These are phyloP conservation scores for Drosophila peninsularis DNA, from an alignment of 2,888 invertebrate species.

Conservation along the genomic window DNA sequence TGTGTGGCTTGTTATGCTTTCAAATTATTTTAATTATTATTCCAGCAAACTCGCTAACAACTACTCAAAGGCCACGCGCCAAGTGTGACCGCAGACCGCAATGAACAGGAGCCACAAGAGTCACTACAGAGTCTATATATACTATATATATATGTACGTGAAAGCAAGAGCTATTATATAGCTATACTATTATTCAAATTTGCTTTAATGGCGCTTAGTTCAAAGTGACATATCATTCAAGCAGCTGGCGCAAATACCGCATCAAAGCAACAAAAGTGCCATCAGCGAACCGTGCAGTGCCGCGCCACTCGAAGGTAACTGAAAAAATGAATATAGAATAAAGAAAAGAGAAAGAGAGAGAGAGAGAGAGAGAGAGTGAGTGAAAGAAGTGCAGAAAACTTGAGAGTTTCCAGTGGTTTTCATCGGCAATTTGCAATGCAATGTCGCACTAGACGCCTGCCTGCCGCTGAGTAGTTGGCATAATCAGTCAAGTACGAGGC, in stretches of 20 bases:
- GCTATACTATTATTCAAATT: constrained; percentile 45
- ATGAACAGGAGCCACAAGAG: constrained; percentile 23
- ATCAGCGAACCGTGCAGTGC: constrained; percentile 31
- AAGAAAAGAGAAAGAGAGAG: not conserved
- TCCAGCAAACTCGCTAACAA: not conserved
- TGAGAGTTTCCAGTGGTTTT: constrained; percentile 33
- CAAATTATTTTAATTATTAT: not conserved
- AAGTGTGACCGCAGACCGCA: constrained; percentile 2
- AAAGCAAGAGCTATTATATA: not conserved
- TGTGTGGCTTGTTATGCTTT: not conserved
- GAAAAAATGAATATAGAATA: not conserved
- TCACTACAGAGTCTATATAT: constrained; percentile 1
- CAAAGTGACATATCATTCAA: constrained; percentile 27
- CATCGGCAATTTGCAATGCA: constrained; percentile 44
- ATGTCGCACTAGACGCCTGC: constrained; percentile 15
- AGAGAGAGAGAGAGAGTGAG: not conserved
- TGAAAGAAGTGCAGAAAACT: constrained; percentile 8
- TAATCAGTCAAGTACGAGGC: constrained; percentile 32
- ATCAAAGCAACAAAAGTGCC: constrained; percentile 43
- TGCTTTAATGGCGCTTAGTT: constrained; percentile 7
- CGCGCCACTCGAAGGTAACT: constrained; percentile 11
- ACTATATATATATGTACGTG: not conserved
- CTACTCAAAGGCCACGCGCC: not conserved
- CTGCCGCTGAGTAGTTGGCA: constrained; percentile 40
- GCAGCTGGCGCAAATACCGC: constrained; percentile 29